phyloP scores from a whole-genome alignment of 2,113 vertebrate genomes.

The Brachypodius melanocephalos region DNA sequence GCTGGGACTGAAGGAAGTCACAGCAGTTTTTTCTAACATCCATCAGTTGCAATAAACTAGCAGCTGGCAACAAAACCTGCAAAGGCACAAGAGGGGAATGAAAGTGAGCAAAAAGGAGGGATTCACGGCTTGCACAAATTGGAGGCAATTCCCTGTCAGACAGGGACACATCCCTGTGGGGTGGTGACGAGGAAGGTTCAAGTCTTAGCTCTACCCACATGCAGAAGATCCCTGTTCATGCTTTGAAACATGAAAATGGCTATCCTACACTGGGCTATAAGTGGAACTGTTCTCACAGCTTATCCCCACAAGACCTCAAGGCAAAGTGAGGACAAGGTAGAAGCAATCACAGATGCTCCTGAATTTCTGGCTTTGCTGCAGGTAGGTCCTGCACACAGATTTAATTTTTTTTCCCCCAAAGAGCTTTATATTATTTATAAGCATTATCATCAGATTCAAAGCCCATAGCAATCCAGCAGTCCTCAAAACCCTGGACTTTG shows the following conservation, averaged over 20 bases:
- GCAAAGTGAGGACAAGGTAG: background rate
- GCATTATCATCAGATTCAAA: background rate
- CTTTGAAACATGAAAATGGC: background rate
- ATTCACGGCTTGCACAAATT: background rate
- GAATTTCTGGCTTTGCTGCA: background rate
- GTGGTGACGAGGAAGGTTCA: background rate
- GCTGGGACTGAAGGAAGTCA: constrained; percentile 92
- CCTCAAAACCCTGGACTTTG: background rate
- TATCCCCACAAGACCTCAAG: background rate
- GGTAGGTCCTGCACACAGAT: background rate
- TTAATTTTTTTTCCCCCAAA: background rate
- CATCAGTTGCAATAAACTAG: constrained; percentile 92
- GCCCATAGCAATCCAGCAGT: background rate
- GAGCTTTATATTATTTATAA: background rate
- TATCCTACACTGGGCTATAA: background rate
- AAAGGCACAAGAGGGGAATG: background rate
- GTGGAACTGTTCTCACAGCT: background rate
- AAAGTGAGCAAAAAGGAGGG: background rate
- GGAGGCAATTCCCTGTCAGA: background rate
- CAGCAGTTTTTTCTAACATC: constrained; percentile 94
- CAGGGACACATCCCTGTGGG: background rate
- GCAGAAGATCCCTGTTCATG: background rate
- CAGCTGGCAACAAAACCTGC: constrained; percentile 91
- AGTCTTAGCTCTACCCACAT: background rate
- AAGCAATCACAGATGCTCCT: background rate